Evolutionary conservation across 2,888 invertebrate genomes (phyloP).

Genomic region (Aphelenchoides bicaudatus): DNA sequence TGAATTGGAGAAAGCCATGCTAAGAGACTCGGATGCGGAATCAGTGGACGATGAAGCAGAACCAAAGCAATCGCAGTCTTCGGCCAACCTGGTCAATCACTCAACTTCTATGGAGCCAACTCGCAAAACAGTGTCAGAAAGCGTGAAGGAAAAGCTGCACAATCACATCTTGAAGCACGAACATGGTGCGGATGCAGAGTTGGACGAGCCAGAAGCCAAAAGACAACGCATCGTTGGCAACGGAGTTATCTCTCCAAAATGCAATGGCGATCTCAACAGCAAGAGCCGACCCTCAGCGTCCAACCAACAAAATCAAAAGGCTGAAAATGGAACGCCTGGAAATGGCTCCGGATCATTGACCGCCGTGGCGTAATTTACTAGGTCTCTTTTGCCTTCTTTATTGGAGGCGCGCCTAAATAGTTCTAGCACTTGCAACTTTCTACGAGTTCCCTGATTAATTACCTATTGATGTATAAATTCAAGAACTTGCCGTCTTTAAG

Average conservation of each 20-base stretch:
- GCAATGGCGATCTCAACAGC: conserved; percentile 12
- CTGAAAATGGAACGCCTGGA: conserved; percentile 3
- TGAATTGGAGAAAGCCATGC: background rate
- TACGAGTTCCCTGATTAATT: no score
- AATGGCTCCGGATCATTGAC: conserved; percentile 4
- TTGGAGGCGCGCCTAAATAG: no score
- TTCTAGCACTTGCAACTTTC: no score
- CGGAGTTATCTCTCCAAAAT: conserved; percentile 8
- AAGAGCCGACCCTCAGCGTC: conserved; percentile 4
- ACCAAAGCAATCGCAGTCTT: background rate
- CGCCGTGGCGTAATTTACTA: conserved; percentile 12
- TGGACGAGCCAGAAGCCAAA: conserved; percentile 9
- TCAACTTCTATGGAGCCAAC: conserved; percentile 10
- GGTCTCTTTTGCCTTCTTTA: no score
- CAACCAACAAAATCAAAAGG: background rate
- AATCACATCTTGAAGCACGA: conserved; percentile 23
- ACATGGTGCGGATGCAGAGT: background rate
- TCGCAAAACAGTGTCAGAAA: conserved; percentile 21
- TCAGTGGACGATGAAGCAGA: conserved; percentile 11
- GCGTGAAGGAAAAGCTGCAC: conserved; percentile 24
- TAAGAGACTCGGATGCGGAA: conserved; percentile 18
- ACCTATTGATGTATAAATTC: no score
- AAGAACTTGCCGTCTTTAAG: no score
- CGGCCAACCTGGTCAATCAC: conserved; percentile 7
- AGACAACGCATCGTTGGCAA: background rate